Percentiles rank a stretch among this genome's conserved stretches.
These are phyloP conservation scores for Mnemiopsis leidyi DNA, from an alignment of 37 sponge, comb jelly and placozoan genomes.

Conservation along the genomic window DNA sequence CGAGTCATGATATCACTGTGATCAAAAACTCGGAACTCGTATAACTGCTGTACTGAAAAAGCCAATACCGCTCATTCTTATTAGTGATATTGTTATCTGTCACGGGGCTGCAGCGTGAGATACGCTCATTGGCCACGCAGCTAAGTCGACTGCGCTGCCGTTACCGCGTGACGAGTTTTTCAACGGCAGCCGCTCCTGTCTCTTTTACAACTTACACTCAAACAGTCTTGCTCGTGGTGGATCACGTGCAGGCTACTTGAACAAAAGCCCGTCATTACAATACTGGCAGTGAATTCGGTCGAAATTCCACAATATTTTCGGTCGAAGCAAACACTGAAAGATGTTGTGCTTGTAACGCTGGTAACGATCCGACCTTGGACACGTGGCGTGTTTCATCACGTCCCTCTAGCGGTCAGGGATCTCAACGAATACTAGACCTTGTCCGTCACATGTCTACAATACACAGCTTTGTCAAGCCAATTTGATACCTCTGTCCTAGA, in stretches of 20 bases:
- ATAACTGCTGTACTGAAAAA: too few species aligned
- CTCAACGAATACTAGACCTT: background rate
- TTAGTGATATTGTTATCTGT: too few species aligned
- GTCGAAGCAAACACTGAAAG: background rate
- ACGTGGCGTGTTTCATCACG: background rate
- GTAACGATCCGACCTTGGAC: background rate
- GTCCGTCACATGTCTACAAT: background rate
- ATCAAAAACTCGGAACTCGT: too few species aligned
- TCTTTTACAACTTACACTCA: too few species aligned
- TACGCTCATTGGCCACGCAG: too few species aligned
- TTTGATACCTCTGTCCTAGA: background rate
- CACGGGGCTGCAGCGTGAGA: too few species aligned
- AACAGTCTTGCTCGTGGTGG: background rate
- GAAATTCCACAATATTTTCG: background rate
- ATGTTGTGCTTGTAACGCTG: background rate
- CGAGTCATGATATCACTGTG: too few species aligned
- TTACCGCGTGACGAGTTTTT: too few species aligned
- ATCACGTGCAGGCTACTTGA: background rate
- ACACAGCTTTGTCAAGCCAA: background rate
- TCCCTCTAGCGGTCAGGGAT: background rate
- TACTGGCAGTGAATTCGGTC: background rate
- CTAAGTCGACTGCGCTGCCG: too few species aligned
- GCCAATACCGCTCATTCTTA: too few species aligned
- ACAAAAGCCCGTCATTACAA: background rate
- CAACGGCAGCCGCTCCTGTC: too few species aligned